Conservation (phyloP, 2,113 vertebrate species). For the Carassius gibelio region DNA sequence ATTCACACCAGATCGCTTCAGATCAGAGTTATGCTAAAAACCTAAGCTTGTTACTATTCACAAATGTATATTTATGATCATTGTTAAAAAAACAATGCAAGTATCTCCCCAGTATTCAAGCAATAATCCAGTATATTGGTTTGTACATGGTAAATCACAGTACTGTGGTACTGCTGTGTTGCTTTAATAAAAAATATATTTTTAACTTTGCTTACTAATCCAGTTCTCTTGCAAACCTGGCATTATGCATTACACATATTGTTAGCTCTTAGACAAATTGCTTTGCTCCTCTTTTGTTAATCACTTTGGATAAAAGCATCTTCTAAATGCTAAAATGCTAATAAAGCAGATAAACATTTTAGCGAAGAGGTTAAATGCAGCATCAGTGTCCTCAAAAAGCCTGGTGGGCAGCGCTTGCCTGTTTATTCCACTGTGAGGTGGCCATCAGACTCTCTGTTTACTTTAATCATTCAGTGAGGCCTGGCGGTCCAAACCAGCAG, state of each 20-base stretch:
- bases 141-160: constrained; percentile 2
- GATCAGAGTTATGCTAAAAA: not conserved
- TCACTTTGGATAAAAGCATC: not conserved
- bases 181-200: not conserved
- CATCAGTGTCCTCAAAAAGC: not conserved
- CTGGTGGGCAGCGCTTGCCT: not conserved
- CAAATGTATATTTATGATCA: not conserved
- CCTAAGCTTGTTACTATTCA: not conserved
- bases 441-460: constrained; percentile 56
- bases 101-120: not conserved
- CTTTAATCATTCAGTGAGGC: constrained; percentile 68
- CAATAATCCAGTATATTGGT: not conserved
- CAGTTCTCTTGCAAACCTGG: too few species aligned
- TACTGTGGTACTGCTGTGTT: not conserved
- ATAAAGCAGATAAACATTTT: not conserved
- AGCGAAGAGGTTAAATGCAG: not conserved
- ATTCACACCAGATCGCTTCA: too few species aligned
- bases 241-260: not conserved
- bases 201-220: not conserved
- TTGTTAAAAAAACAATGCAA: not conserved
- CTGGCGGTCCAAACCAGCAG: constrained; percentile 56
- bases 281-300: not conserved
- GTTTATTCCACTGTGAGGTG: not conserved
- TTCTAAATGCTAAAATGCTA: not conserved
- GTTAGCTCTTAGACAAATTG: not conserved